Conservation (phyloP, 2,113 vertebrate species). For the Pao palembangensis region DNA sequence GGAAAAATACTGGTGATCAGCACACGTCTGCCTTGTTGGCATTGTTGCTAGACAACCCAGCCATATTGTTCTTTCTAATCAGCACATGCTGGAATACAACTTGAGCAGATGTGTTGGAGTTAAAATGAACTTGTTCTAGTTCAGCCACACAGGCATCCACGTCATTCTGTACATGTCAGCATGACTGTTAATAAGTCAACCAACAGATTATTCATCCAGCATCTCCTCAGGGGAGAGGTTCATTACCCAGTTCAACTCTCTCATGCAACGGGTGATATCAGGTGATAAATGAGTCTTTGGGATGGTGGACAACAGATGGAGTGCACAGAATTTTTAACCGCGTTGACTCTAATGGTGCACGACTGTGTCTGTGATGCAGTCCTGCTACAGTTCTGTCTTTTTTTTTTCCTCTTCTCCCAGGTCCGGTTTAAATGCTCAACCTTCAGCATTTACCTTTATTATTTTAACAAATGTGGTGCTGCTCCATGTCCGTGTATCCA, state of each 20-base stretch:
- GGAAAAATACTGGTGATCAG: too few relatives aligned
- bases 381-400: slow-evolving; percentile 1
- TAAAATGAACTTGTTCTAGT: too few relatives aligned
- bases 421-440: slow-evolving; percentile 61
- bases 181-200: slow-evolving; percentile 5
- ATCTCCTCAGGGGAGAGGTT: slow-evolving; percentile 51
- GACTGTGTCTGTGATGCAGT: too few relatives aligned
- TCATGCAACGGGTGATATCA: slow-evolving; percentile 37
- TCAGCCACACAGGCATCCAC: too few relatives aligned
- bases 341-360: slow-evolving; percentile 14
- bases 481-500: slow-evolving; percentile 50
- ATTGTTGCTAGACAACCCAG: too few relatives aligned
- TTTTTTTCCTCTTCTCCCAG: slow-evolving; percentile 28
- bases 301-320: slow-evolving; percentile 36
- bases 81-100: too few relatives aligned
- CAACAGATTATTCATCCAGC: slow-evolving; percentile 60
- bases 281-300: slow-evolving; percentile 54
- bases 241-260: slow-evolving; percentile 61
- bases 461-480: slow-evolving; percentile 66
- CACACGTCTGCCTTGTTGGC: too few relatives aligned
- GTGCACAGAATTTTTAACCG: slow-evolving; percentile 13
- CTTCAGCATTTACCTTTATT: slow-evolving; percentile 55
- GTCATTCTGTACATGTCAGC: background rate
- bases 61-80: too few relatives aligned
- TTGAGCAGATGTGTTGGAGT: too few relatives aligned